phyloP scores from a whole-genome alignment of 2,797 vertebrate genomes.

The Knipowitschia caucasica region DNA sequence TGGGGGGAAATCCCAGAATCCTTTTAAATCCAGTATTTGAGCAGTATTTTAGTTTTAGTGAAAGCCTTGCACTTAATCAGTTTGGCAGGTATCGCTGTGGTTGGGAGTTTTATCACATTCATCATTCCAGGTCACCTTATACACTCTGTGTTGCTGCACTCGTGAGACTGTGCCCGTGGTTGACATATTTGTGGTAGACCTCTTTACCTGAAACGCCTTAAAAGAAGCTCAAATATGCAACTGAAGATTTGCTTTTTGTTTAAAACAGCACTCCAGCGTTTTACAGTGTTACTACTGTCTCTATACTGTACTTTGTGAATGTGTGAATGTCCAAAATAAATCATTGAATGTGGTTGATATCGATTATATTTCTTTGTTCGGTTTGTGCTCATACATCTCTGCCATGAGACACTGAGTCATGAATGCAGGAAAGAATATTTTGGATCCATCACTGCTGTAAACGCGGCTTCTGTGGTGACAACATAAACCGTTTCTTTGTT shows the following conservation, averaged over 20 bases:
- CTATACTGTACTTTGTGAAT: conserved; percentile 16
- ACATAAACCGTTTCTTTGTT: conserved; percentile 2
- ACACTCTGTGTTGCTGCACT: neutral
- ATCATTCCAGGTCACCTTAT: neutral
- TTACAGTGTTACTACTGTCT: conserved; percentile 14
- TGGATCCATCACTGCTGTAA: neutral
- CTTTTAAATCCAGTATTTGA: neutral
- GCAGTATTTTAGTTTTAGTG: neutral
- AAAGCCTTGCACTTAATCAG: neutral
- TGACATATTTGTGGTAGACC: neutral
- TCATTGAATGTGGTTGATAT: conserved; percentile 26
- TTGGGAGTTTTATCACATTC: neutral
- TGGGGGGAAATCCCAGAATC: conserved; percentile 4
- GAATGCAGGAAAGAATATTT: conserved; percentile 1
- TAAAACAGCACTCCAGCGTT: conserved; percentile 36
- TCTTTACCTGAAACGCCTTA: conserved; percentile 16
- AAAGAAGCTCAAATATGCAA: conserved; percentile 8
- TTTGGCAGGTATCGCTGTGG: neutral
- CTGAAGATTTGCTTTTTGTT: conserved; percentile 18
- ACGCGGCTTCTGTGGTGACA: neutral
- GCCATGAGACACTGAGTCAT: neutral
- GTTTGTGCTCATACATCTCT: neutral
- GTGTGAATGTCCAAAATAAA: conserved; percentile 38
- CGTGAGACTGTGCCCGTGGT: neutral
- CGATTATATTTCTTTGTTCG: neutral